phyloP scores from a whole-genome alignment of 2,113 vertebrate species.

The Pseudonaja textilis region DNA sequence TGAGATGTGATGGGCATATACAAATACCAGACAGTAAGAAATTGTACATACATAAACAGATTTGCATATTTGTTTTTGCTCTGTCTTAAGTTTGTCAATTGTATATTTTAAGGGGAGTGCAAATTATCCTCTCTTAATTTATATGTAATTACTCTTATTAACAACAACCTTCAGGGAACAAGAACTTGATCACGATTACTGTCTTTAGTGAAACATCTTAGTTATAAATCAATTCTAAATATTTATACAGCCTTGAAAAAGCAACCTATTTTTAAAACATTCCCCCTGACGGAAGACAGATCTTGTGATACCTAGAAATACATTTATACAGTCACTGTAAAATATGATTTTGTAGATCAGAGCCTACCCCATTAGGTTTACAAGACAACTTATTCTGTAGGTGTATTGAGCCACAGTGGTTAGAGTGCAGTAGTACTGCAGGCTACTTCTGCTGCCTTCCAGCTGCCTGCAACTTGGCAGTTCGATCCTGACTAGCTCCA shows the following conservation, averaged over 20 bases:
- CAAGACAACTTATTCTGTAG: background rate
- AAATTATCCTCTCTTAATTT: background rate
- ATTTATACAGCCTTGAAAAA: background rate
- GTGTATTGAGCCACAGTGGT: no score
- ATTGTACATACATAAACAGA: background rate
- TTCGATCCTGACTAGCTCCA: no score
- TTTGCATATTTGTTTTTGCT: background rate
- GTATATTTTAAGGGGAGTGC: background rate
- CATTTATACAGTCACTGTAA: background rate
- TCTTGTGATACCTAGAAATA: background rate
- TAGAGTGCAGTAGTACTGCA: no score
- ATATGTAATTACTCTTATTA: background rate
- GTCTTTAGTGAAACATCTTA: background rate
- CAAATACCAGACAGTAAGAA: background rate
- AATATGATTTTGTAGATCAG: background rate
- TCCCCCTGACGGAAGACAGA: background rate
- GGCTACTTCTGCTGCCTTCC: no score
- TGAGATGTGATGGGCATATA: background rate
- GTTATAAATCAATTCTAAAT: background rate
- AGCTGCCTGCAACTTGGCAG: no score
- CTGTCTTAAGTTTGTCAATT: background rate
- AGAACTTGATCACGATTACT: background rate
- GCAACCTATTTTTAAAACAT: background rate
- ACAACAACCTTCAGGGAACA: background rate
- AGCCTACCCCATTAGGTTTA: background rate